Conservation (phyloP, 2,888 invertebrate species). For the Ligdia adustata region DNA sequence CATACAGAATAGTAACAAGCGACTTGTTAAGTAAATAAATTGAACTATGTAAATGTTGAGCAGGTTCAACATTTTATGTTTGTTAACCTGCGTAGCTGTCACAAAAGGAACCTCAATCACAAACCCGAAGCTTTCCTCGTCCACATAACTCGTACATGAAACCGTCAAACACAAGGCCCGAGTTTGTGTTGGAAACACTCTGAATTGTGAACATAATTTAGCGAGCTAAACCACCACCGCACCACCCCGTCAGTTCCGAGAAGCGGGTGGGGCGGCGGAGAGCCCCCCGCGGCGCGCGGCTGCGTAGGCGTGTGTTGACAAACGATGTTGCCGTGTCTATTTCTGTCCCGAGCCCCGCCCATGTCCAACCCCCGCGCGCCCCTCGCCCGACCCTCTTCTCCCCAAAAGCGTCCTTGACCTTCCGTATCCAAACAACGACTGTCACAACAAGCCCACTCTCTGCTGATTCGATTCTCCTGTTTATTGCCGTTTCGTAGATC, state of each 20-base stretch:
- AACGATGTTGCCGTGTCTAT: slow-evolving; percentile 74
- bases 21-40: too few relatives aligned
- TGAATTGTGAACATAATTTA: slow-evolving; percentile 44
- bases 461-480: slow-evolving; percentile 52
- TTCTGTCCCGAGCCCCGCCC: slow-evolving; percentile 64
- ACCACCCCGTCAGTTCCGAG: slow-evolving; percentile 35
- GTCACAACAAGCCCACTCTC: slow-evolving; percentile 70
- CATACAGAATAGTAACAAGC: too few relatives aligned
- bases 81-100: too few relatives aligned
- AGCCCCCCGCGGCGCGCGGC: slow-evolving; percentile 35
- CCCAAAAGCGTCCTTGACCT: slow-evolving; percentile 74
- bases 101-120: slow-evolving; percentile 14
- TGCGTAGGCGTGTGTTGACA: slow-evolving; percentile 82
- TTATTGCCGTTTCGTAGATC: slow-evolving; percentile 17
- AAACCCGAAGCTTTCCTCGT: slow-evolving; percentile 18
- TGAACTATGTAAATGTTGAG: too few relatives aligned
- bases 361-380: slow-evolving; percentile 36
- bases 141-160: slow-evolving; percentile 28
- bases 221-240: slow-evolving; percentile 32
- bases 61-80: too few relatives aligned
- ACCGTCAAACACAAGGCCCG: slow-evolving; percentile 31
- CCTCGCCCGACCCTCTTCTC: slow-evolving; percentile 38
- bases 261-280: slow-evolving; percentile 16
- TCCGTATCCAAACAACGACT: slow-evolving; percentile 80
- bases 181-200: slow-evolving; percentile 41